Evolutionary conservation across 2,797 vertebrate species (phyloP).

Genomic region (Iguana delicatissima): DNA sequence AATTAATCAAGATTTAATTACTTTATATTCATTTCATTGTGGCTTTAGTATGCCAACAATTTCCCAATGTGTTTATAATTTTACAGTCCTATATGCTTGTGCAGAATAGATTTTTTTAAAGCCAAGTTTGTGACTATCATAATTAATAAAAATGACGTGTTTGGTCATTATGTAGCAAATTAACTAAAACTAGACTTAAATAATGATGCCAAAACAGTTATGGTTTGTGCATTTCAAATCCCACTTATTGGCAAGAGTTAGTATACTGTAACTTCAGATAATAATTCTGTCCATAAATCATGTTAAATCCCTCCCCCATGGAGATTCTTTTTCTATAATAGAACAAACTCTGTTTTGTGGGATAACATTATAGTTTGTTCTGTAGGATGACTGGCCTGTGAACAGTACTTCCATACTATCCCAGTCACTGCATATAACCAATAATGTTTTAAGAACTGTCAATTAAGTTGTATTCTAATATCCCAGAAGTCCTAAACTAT

Average conservation of each 20-base stretch:
- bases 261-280: not conserved
- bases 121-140: constrained; percentile 43
- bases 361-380: too few species aligned
- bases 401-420: not conserved
- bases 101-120: constrained; percentile 70
- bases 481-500: not conserved
- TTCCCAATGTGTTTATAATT: constrained; percentile 60
- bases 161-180: constrained; percentile 74
- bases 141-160: constrained; percentile 73
- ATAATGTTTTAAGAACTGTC: not conserved
- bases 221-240: constrained; percentile 62
- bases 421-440: too few species aligned
- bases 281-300: constrained; percentile 17
- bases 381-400: not conserved
- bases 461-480: not conserved
- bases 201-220: constrained; percentile 71
- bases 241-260: constrained; percentile 23
- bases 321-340: not conserved
- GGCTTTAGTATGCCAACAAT: constrained; percentile 48
- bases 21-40: constrained; percentile 55
- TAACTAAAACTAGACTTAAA: constrained; percentile 68
- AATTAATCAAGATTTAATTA: constrained; percentile 58
- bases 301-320: not conserved
- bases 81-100: constrained; percentile 56
- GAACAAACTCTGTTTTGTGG: not conserved